phyloP scores from a whole-genome alignment of 2,113 vertebrate genomes.

The Epinephelus lanceolatus region DNA sequence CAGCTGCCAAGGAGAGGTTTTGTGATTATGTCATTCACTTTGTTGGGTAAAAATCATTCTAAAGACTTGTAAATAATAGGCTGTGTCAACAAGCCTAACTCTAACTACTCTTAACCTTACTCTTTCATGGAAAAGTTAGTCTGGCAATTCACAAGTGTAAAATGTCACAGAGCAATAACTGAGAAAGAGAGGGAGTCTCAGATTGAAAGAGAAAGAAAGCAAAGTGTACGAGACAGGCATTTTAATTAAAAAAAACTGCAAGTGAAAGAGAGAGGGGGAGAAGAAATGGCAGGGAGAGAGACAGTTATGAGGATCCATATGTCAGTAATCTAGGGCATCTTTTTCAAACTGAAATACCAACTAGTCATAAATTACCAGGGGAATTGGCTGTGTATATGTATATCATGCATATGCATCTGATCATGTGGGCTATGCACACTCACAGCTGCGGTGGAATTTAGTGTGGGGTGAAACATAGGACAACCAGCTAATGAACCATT shows the following conservation, averaged over 20 bases:
- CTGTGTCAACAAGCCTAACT: background rate
- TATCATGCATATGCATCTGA: slow-evolving; percentile 64
- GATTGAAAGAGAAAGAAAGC: background rate
- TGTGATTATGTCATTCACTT: background rate
- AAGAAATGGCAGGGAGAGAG: slow-evolving; percentile 24
- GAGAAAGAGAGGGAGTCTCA: background rate
- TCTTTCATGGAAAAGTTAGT: background rate
- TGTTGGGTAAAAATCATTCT: background rate
- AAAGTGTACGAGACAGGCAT: background rate
- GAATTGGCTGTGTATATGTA: slow-evolving; percentile 30
- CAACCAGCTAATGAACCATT: slow-evolving; percentile 71
- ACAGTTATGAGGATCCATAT: slow-evolving; percentile 36
- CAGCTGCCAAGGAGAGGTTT: background rate
- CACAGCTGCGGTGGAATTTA: slow-evolving; percentile 40
- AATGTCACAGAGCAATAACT: background rate
- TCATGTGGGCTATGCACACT: slow-evolving; percentile 43
- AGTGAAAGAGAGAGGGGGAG: slow-evolving; percentile 11
- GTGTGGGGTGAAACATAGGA: slow-evolving; percentile 63
- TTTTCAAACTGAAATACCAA: slow-evolving; percentile 54
- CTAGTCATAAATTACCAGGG: slow-evolving; percentile 52
- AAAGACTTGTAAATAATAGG: background rate
- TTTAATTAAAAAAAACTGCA: slow-evolving; percentile 8
- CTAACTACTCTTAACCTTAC: background rate
- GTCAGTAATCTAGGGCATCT: slow-evolving; percentile 49
- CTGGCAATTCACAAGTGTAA: background rate